Evolutionary conservation across 2,797 vertebrate genomes (phyloP).

Genomic region (Spea hammondii): DNA sequence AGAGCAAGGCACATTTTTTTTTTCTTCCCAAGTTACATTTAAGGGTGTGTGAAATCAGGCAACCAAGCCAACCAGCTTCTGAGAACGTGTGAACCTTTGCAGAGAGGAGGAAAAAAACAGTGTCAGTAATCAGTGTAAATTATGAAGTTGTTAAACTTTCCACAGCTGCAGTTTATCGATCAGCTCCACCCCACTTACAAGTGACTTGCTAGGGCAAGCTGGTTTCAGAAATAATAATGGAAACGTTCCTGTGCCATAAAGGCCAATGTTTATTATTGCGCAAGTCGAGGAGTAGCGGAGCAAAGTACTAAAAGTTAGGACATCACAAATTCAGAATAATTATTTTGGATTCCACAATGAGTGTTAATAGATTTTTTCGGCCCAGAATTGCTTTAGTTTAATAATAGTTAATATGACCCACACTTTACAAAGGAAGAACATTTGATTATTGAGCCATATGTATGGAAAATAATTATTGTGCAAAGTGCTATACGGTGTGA

Average conservation of each 20-base stretch:
- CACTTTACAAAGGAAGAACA: no score
- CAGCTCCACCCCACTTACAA: conserved; percentile 7
- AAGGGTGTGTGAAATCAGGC: conserved; percentile 40
- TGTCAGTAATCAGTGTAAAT: conserved; percentile 34
- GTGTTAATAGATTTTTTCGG: no score
- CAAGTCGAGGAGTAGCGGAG: no score
- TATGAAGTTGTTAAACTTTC: conserved; percentile 30
- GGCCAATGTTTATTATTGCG: no score
- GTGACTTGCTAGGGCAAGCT: conserved; percentile 15
- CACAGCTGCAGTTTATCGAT: conserved; percentile 48
- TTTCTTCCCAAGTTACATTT: conserved; percentile 39
- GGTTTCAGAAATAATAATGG: not conserved
- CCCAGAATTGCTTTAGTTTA: no score
- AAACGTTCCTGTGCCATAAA: not conserved
- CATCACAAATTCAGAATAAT: no score
- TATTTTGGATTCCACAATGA: no score
- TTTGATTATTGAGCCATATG: no score
- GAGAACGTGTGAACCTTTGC: conserved; percentile 34
- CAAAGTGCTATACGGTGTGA: no score
- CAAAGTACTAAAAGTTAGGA: no score
- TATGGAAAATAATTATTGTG: no score
- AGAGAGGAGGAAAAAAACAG: conserved; percentile 17
- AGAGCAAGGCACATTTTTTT: conserved; percentile 36
- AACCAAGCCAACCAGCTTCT: conserved; percentile 42
- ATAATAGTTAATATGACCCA: no score